Conservation (phyloP, 1,140 invertebrate species). For the Drosophila albomicans region DNA sequence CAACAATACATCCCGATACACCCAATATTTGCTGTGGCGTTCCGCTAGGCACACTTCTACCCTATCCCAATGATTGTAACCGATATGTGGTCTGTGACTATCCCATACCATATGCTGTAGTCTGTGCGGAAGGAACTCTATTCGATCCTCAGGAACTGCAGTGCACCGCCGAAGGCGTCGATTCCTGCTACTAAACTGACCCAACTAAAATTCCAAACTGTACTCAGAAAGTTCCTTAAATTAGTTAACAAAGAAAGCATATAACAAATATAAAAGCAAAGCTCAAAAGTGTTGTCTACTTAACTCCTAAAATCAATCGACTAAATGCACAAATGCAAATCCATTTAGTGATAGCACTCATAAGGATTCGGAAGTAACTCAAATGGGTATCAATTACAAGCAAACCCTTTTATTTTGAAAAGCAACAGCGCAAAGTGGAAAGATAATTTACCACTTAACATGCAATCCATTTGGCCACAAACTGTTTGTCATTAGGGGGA, state of each 20-base stretch:
- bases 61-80: constrained; percentile 62
- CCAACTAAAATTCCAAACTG: too few species aligned
- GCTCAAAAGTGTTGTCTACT: not conserved
- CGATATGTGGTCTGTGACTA: constrained; percentile 68
- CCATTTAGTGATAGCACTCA: constrained; percentile 22
- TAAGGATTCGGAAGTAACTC: constrained; percentile 6
- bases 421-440: constrained; percentile 34
- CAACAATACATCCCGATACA: constrained; percentile 42
- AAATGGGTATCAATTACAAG: constrained; percentile 62
- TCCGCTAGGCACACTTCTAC: constrained; percentile 48
- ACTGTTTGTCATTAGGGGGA: constrained; percentile 49
- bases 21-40: constrained; percentile 61
- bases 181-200: not conserved
- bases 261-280: not conserved
- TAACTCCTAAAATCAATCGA: constrained; percentile 51
- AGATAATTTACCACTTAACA: constrained; percentile 77
- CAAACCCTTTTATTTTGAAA: constrained; percentile 59
- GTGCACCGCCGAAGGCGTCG: constrained; percentile 26
- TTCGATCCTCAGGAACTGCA: constrained; percentile 27
- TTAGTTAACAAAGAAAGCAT: not conserved
- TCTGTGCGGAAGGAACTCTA: constrained; percentile 29
- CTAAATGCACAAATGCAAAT: constrained; percentile 52
- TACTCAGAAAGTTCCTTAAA: not conserved
- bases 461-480: constrained; percentile 57
- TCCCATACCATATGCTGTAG: constrained; percentile 52